Evolutionary conservation across 2,888 invertebrate genomes (phyloP), one percentile per base, ranked within the genome.

Genomic region (Cabera pusaria): DNA sequence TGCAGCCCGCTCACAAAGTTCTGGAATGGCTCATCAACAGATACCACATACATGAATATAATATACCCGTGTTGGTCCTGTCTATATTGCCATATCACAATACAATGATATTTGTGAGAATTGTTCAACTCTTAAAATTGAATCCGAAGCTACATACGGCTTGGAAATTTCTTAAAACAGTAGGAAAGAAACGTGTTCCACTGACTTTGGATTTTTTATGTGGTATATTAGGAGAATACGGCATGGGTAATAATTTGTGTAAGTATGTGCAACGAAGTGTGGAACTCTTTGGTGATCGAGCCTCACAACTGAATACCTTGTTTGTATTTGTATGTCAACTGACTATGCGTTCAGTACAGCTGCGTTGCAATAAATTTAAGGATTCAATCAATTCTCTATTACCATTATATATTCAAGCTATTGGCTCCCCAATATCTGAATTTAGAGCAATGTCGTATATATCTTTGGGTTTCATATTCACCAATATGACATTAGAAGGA

Each of bases 11-110:
- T 0, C 97, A 98, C 52, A 96, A 98, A 86, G 94, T 97, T 1
- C 75, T 99, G 25, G 99, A 99, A 88, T 99, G 98, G 98, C 90
- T 99, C 1, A 93, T 99, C 24, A 92, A 96, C 62, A 92, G 98
- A 54, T 98, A 94, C 71, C 93, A 94, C 51, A 94, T 99, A 44
- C 95, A 99, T 60, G 91, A 95, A 33, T 98, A 95, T 76, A 98
- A 98, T 68, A 92, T 93, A 36, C 93, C 96, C 64, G 93, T 93
- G 0, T 88, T 98, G 20, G 86, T 99, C 59, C 90, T 93, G 44
- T 86, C 96, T 4, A 94, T 96, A 35, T 77, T 99, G 34, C 98
- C 99, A 0, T 98, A 97, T 72, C 97, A 98, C 75, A 96, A 97
- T 63, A 96, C 97, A 0, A 94, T 95, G 52, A 93, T 96, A 46